Conservation (phyloP, 1,140 invertebrate species). For the Leptinotarsa lineolata region DNA sequence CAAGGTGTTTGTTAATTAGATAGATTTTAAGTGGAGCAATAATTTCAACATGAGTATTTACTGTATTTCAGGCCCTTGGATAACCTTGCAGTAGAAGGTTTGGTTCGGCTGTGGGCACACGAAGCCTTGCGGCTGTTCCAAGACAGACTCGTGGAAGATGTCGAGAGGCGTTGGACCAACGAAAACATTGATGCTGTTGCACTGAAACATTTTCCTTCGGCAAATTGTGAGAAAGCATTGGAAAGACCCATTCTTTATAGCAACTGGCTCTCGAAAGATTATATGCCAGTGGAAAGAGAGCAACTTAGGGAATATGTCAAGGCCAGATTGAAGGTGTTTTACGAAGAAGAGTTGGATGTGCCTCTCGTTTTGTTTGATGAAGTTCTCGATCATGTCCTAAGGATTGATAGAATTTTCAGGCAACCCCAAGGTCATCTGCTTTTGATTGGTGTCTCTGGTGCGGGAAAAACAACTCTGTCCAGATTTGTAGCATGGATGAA, state of each 20-base stretch:
- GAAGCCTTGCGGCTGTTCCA: conserved; percentile 98
- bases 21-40: conserved; percentile 5
- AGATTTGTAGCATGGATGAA: conserved; percentile 99
- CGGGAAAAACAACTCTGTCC: conserved; percentile 98
- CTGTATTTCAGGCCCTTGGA: conserved; percentile 77
- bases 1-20: not conserved
- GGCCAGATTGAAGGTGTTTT: conserved; percentile 96
- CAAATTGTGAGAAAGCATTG: conserved; percentile 85
- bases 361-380: conserved; percentile 98
- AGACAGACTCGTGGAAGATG: conserved; percentile 91
- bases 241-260: conserved; percentile 93
- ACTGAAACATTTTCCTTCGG: conserved; percentile 91
- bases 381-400: conserved; percentile 95
- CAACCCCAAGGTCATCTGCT: conserved; percentile 98
- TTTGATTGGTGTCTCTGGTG: conserved; percentile 95
- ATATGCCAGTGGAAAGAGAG: conserved; percentile 94
- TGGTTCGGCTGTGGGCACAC: conserved; percentile 97
- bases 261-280: conserved; percentile 99
- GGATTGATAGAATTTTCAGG: conserved; percentile 96
- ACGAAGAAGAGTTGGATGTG: conserved; percentile 99
- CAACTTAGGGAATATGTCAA: conserved; percentile 95
- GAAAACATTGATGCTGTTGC: conserved; percentile 96
- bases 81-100: conserved; percentile 85
- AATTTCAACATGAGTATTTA: not conserved
- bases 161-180: conserved; percentile 96